Conservation (phyloP, 2,797 vertebrate genomes). For the Caiman crocodilus region DNA sequence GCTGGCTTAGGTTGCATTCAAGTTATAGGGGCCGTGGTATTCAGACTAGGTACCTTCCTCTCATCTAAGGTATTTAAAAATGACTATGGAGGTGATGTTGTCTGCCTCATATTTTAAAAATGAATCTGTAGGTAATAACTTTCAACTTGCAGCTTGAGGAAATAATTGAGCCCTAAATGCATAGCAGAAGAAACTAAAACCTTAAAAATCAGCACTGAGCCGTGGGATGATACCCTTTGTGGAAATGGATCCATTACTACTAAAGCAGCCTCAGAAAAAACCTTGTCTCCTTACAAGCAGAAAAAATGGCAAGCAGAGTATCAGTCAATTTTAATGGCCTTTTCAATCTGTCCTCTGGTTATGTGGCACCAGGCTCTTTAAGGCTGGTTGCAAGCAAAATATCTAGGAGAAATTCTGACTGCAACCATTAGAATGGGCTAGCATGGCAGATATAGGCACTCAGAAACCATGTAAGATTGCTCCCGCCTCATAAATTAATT, state of each 20-base stretch:
- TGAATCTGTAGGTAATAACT: conserved; percentile 50
- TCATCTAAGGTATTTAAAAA: conserved; percentile 37
- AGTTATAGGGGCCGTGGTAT: not conserved
- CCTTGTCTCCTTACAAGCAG: not conserved
- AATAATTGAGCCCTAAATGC: not conserved
- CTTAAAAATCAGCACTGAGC: not conserved
- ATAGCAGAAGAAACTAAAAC: conserved; percentile 17
- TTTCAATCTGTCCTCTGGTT: not conserved
- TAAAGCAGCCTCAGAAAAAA: not conserved
- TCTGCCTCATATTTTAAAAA: conserved; percentile 61
- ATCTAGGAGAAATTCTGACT: not conserved
- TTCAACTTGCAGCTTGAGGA: conserved; percentile 1
- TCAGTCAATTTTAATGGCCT: not conserved
- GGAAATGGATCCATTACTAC: not conserved
- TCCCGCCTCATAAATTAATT: fast-evolving
- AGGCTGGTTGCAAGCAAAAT: not conserved
- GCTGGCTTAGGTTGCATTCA: not conserved
- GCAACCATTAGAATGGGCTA: not conserved
- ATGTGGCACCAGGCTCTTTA: not conserved
- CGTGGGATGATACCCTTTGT: not conserved
- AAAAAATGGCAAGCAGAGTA: not conserved
- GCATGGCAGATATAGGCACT: not conserved
- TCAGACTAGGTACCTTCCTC: conserved; percentile 9
- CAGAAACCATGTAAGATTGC: not conserved
- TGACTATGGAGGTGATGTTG: not conserved